Evolutionary conservation across 1,140 invertebrate genomes (phyloP).

Genomic region (Mercenaria mercenaria): DNA sequence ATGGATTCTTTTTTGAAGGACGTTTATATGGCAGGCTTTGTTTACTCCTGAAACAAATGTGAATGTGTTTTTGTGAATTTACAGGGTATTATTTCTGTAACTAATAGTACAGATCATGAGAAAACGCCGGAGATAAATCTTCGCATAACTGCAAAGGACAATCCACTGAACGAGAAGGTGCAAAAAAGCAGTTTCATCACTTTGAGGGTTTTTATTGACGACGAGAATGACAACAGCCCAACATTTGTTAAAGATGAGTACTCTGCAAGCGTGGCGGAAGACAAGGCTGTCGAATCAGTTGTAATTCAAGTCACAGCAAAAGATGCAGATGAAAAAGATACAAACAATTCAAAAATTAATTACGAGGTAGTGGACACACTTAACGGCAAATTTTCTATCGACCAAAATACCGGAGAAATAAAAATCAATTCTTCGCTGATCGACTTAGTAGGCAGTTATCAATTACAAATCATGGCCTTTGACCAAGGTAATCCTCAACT

Average conservation of each 20-base stretch:
- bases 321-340: conserved; percentile 87
- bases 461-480: conserved; percentile 92
- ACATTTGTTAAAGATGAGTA: conserved; percentile 98
- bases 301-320: conserved; percentile 97
- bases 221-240: conserved; percentile 98
- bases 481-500: conserved; percentile 91
- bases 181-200: conserved; percentile 24
- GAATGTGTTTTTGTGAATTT: too few relatives aligned
- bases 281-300: conserved; percentile 89
- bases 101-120: conserved; percentile 5
- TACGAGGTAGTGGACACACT: conserved; percentile 2
- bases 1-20: too few relatives aligned
- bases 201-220: conserved; percentile 90
- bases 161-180: not conserved
- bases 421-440: conserved; percentile 88
- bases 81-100: conserved; percentile 26
- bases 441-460: conserved; percentile 35
- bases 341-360: conserved; percentile 31
- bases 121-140: not conserved
- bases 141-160: conserved; percentile 32
- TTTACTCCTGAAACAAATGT: too few relatives aligned
- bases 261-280: conserved; percentile 97
- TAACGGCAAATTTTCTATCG: conserved; percentile 36
- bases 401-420: conserved; percentile 32
- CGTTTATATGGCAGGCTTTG: too few relatives aligned